A percentile compares a stretch with the other conserved stretches of the same genome.
phyloP scores from a whole-genome alignment of 2,797 vertebrate species.

The Danio tinwini region DNA sequence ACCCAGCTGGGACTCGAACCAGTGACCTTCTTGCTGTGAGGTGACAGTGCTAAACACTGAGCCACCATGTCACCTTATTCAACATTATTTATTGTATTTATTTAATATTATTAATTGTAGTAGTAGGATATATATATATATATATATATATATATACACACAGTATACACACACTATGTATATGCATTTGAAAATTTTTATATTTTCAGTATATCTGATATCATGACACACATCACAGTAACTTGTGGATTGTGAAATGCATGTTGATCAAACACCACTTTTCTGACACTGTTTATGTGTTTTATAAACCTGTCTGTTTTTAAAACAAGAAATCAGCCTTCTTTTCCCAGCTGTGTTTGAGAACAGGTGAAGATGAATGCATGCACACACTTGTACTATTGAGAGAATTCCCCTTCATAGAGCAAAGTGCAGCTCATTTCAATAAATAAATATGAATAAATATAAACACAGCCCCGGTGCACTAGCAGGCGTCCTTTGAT shows the following conservation, averaged over 20 bases:
- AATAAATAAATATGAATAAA: slow-evolving; percentile 48
- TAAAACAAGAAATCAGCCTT: slow-evolving; percentile 9
- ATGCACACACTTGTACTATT: slow-evolving; percentile 12
- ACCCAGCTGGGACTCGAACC: too few relatives aligned
- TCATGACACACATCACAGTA: not conserved
- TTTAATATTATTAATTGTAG: too few relatives aligned
- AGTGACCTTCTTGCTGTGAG: too few relatives aligned
- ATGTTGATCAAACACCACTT: not conserved
- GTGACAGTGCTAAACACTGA: too few relatives aligned
- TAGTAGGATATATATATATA: too few relatives aligned
- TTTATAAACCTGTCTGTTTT: slow-evolving; percentile 14
- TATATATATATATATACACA: too few relatives aligned
- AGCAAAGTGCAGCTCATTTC: slow-evolving; percentile 38
- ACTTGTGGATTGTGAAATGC: not conserved
- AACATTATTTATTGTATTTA: too few relatives aligned
- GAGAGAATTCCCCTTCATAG: slow-evolving; percentile 36
- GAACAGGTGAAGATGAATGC: slow-evolving; percentile 1
- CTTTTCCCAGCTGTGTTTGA: slow-evolving; percentile 6
- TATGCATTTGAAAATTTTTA: too few relatives aligned
- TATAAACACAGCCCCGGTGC: slow-evolving; percentile 18
- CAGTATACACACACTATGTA: too few relatives aligned
- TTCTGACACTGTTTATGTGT: not conserved
- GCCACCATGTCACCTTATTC: too few relatives aligned
- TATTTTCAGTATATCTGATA: too few relatives aligned
- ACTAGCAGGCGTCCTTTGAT: slow-evolving; percentile 20